A percentile compares a stretch with the other conserved stretches of the same genome.
phyloP scores from a whole-genome alignment of 1,140 invertebrate species.

The Hirudo medicinalis region DNA sequence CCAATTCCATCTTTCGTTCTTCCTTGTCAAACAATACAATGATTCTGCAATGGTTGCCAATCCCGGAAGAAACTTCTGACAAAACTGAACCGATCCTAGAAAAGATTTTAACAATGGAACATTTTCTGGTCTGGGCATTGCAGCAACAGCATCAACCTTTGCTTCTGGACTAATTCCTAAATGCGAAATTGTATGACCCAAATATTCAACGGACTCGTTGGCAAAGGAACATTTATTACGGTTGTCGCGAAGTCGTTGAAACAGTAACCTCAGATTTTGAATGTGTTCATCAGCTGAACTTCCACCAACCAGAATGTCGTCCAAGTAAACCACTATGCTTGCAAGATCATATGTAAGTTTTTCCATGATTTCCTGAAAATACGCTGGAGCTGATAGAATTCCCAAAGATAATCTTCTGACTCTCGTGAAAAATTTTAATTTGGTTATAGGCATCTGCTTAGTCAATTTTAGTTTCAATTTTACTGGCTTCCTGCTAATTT shows the following conservation, averaged over 20 bases:
- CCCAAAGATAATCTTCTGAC: too few species aligned
- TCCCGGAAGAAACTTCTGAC: background rate
- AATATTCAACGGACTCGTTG: slow-evolving; percentile 24
- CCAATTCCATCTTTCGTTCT: too few species aligned
- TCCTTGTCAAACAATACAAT: background rate
- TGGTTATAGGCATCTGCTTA: background rate
- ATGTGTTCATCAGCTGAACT: too few species aligned
- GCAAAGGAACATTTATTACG: slow-evolving; percentile 22
- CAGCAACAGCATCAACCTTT: background rate
- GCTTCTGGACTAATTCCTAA: slow-evolving; percentile 28
- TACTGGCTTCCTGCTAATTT: background rate
- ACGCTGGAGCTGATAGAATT: slow-evolving; percentile 18
- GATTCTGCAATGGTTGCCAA: background rate
- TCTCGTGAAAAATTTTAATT: background rate
- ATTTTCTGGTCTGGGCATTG: too few species aligned
- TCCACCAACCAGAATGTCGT: too few species aligned
- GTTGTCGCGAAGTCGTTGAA: too few species aligned
- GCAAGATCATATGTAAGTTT: slow-evolving; percentile 29
- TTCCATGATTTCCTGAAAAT: slow-evolving; percentile 45
- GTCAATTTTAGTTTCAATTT: background rate
- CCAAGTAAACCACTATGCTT: slow-evolving; percentile 25
- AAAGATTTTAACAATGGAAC: too few species aligned
- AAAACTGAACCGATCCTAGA: background rate
- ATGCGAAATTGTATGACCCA: slow-evolving; percentile 13
- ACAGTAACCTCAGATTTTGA: too few species aligned